Percentiles rank a stretch among this genome's conserved stretches.
Evolutionary conservation across 2,113 vertebrate species (phyloP).

Genomic region (Scomber scombrus): DNA sequence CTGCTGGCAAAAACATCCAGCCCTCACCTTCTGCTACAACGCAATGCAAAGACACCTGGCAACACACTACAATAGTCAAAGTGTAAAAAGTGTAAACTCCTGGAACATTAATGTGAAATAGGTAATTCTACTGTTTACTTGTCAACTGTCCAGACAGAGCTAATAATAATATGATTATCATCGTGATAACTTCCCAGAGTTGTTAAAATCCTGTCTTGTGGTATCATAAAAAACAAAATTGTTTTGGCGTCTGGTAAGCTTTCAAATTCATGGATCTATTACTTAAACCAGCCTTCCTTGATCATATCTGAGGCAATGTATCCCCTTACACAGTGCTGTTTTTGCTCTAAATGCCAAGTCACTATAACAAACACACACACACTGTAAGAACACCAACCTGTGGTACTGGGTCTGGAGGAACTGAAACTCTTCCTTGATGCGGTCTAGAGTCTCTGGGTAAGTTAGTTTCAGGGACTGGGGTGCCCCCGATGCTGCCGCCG

Average conservation of each 20-base stretch:
- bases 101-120: neutral
- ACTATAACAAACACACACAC: neutral
- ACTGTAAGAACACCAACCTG: conserved; percentile 80
- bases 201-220: neutral
- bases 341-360: neutral
- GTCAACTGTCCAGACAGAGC: neutral
- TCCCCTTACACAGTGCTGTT: neutral
- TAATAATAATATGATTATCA: neutral
- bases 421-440: conserved; percentile 95
- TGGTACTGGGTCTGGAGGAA: conserved; percentile 95
- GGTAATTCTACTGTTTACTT: neutral
- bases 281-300: neutral
- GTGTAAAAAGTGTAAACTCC: neutral
- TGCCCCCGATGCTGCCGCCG: conserved; percentile 84
- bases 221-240: neutral
- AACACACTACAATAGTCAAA: neutral
- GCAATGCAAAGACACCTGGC: neutral
- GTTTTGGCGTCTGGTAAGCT: neutral
- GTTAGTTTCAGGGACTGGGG: conserved; percentile 93
- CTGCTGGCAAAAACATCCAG: neutral
- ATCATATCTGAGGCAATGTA: neutral
- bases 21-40: neutral
- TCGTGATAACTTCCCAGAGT: neutral
- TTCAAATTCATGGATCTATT: neutral
- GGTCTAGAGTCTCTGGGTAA: conserved; percentile 93